Evolutionary conservation across 2,797 vertebrate species (phyloP), one percentile per base, ranked within the genome.

Genomic region (Orestias chungarensis): DNA sequence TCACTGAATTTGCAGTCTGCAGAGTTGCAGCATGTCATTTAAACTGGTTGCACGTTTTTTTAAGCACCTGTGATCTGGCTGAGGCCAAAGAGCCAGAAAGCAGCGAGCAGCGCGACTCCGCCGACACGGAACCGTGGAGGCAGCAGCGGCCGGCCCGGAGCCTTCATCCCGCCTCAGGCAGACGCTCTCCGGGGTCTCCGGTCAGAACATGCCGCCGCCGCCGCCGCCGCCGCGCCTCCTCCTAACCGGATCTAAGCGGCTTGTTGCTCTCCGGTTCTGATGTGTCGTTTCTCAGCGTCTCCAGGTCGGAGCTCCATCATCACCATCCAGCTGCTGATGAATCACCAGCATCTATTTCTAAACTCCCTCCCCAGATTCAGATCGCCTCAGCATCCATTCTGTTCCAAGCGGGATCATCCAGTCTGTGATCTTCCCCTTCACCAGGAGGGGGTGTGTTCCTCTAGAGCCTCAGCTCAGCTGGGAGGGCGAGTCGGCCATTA

Each of bases 51-150:
- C 9, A n/a, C 23, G 23, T 3, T 44, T n/a, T 0, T 20, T 7
- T 6, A 15, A 81, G 85, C 85, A 95, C 95, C 94, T 95, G 92
- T 89, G 77, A 88, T 81, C 43, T 83, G 70, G 27, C 59, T 76
- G 70, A 89, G 55, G 64, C 85, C 81, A 35, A 88, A 55, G 81
- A 93, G 66, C 82, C 92, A 93, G 82, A 82, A 84, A 81, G 87
- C 84, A 44, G 90, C 85, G 46, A 94, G 65, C 75, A 95, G 80
- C 78, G 74, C 90, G 77, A 90, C 70, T 69, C 85, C 94, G 57
- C 91, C 91, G 78, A 93, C 74, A 82, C 91, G 93, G 61, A 95
- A 62, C 67, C 93, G 91, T 54, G 73, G 84, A 73, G 94, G 88
- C 64, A 93, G 86, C 62, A 82, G 91, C 86, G 87, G 90, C 83